Conservation (phyloP, 2,797 vertebrate species). For the Pseudochromis fuscus region DNA sequence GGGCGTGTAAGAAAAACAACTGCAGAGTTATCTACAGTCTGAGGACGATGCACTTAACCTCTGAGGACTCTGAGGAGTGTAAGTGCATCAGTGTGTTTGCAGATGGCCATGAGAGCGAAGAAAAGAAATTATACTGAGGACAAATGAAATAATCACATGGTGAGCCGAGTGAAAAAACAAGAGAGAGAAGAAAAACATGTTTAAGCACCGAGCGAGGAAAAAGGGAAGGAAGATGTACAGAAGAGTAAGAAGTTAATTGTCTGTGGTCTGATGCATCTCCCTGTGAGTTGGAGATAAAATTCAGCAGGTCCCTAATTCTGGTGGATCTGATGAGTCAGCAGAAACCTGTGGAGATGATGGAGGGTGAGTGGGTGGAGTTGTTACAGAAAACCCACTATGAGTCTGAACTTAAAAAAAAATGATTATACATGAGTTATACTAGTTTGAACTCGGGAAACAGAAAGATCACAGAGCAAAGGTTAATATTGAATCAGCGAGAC, state of each 20-base stretch:
- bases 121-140: slow-evolving; percentile 7
- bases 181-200: slow-evolving; percentile 14
- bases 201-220: slow-evolving; percentile 17
- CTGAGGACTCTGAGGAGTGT: too few species aligned
- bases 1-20: slow-evolving; percentile 28
- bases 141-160: slow-evolving; percentile 3
- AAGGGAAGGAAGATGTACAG: background rate
- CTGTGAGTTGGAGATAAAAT: slow-evolving; percentile 40
- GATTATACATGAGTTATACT: background rate
- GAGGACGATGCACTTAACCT: background rate
- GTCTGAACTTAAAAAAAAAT: background rate
- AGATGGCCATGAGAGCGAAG: slow-evolving; percentile 10
- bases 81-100: slow-evolving; percentile 3
- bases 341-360: slow-evolving; percentile 28
- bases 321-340: slow-evolving; percentile 50
- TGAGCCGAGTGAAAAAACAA: background rate
- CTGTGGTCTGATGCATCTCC: slow-evolving; percentile 38
- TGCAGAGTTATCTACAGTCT: slow-evolving; percentile 4
- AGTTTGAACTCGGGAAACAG: background rate
- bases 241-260: slow-evolving; percentile 37
- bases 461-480: slow-evolving; percentile 9
- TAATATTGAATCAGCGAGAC: slow-evolving; percentile 16
- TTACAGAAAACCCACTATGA: slow-evolving; percentile 21
- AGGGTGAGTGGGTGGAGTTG: slow-evolving; percentile 22
- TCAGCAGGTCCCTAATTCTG: slow-evolving; percentile 56